phyloP scores from a whole-genome alignment of 2,113 vertebrate species.

The Tragelaphus imberbis region DNA sequence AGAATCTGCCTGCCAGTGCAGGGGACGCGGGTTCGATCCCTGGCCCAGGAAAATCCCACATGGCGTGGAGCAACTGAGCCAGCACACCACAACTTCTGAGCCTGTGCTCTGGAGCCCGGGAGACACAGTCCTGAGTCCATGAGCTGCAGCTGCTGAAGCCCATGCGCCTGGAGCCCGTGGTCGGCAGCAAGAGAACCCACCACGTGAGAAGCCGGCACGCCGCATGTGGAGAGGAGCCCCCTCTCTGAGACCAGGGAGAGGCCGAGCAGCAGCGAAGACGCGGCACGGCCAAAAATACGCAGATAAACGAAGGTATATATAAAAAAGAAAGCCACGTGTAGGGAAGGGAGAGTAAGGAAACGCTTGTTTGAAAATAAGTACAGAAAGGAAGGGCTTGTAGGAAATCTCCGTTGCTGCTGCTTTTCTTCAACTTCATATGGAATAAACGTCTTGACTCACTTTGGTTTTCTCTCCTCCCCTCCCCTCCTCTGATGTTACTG shows the following conservation, averaged over 20 bases:
- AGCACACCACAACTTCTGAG: background rate
- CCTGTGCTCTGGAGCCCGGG: background rate
- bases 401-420: background rate
- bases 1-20: background rate
- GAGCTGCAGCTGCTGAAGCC: background rate
- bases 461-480: background rate
- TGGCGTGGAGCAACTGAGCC: background rate
- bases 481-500: background rate
- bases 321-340: background rate
- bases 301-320: background rate
- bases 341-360: background rate
- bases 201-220: fast-evolving
- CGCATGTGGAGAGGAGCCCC: background rate
- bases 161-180: fast-evolving
- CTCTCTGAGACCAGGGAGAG: background rate
- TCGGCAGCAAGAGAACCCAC: background rate
- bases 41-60: background rate
- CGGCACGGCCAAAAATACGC: background rate
- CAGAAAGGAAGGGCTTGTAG: background rate
- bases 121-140: background rate
- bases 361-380: background rate
- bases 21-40: background rate
- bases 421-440: background rate
- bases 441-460: background rate
- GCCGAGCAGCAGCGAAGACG: background rate